These are phyloP conservation scores for Idaea aversata DNA, from an alignment of 2,888 invertebrate genomes.

Conservation along the genomic window DNA sequence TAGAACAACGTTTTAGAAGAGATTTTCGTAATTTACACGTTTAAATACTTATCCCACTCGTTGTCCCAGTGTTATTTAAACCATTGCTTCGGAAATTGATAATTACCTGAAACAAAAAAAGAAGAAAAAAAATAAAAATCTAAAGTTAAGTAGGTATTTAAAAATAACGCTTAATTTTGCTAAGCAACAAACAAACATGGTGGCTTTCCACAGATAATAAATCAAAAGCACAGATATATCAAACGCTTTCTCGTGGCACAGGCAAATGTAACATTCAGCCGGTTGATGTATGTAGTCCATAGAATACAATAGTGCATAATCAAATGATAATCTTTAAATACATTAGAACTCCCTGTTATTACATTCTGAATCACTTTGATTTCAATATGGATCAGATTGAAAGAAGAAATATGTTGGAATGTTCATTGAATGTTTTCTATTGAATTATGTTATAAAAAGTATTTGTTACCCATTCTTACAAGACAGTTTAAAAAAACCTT, in stretches of 20 bases:
- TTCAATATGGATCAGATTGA: neutral
- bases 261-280: constrained; percentile 22
- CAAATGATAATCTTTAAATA: constrained; percentile 13
- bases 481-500: too few species aligned
- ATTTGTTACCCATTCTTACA: neutral
- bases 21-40: neutral
- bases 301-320: constrained; percentile 40
- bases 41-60: neutral
- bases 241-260: constrained; percentile 36
- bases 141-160: neutral
- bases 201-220: constrained; percentile 31
- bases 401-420: neutral
- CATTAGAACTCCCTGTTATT: neutral
- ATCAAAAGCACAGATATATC: constrained; percentile 25
- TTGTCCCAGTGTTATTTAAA: neutral
- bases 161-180: constrained; percentile 29
- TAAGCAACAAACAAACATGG: constrained; percentile 15
- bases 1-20: neutral
- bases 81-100: neutral
- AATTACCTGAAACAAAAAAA: neutral
- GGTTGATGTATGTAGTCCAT: constrained; percentile 37
- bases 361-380: neutral
- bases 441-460: neutral
- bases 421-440: neutral
- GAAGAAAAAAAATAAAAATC: neutral